Evolutionary conservation across 2,888 invertebrate species (phyloP).

Genomic region (Helicoverpa assulta): DNA sequence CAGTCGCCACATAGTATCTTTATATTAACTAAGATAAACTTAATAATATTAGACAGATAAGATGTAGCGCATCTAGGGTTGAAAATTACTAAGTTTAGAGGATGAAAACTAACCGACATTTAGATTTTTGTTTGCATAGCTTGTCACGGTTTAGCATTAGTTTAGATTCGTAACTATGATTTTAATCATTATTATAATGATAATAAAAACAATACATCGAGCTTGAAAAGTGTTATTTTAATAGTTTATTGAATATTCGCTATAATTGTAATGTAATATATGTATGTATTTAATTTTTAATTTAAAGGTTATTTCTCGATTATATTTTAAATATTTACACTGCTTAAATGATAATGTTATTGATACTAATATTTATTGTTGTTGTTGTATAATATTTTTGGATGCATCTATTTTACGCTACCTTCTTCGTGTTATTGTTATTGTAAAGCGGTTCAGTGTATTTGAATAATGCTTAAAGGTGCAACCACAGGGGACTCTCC

Average conservation of each 20-base stretch:
- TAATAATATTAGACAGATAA: slow-evolving; percentile 75
- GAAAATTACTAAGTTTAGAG: slow-evolving; percentile 89
- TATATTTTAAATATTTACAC: slow-evolving; percentile 89
- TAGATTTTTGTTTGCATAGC: slow-evolving; percentile 84
- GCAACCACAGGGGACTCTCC: slow-evolving; percentile 58
- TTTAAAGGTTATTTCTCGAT: slow-evolving; percentile 84
- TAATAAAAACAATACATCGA: slow-evolving; percentile 83
- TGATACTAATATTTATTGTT: slow-evolving; percentile 86
- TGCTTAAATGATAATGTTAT: slow-evolving; percentile 88
- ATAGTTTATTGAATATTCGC: slow-evolving; percentile 86
- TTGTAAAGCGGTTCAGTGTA: slow-evolving; percentile 74
- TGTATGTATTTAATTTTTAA: slow-evolving; percentile 77
- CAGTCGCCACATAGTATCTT: slow-evolving; percentile 70
- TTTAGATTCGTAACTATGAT: slow-evolving; percentile 77
- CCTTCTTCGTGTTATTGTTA: slow-evolving; percentile 83
- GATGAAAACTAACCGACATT: slow-evolving; percentile 84
- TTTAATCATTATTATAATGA: slow-evolving; percentile 72
- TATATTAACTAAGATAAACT: slow-evolving; percentile 76
- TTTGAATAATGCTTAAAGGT: slow-evolving; percentile 66
- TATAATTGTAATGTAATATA: slow-evolving; percentile 81
- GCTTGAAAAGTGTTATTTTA: slow-evolving; percentile 88
- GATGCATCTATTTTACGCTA: slow-evolving; percentile 86
- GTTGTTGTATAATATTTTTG: slow-evolving; percentile 88
- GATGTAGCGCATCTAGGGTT: slow-evolving; percentile 77
- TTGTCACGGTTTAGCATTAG: slow-evolving; percentile 79